These are phyloP conservation scores for Parnassius glacialis DNA, from an alignment of 2,888 invertebrate genomes.

Conservation along the genomic window DNA sequence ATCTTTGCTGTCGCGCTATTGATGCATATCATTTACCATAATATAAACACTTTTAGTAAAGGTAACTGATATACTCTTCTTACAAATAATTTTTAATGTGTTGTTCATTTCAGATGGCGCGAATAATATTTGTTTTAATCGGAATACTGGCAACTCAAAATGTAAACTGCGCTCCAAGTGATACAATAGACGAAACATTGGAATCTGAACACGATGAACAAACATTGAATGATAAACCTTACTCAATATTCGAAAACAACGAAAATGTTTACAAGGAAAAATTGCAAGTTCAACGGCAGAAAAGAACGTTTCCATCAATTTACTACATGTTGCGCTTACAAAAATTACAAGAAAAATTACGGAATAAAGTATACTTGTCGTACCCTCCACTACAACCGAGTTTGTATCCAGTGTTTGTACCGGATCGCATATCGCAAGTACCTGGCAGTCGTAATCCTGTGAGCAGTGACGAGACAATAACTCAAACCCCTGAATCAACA, in stretches of 20 bases:
- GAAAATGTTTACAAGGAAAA: conserved; percentile 31
- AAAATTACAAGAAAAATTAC: conserved; percentile 7
- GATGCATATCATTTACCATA: too few species aligned
- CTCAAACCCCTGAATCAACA: conserved; percentile 2
- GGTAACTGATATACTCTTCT: too few species aligned
- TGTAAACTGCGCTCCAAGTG: conserved; percentile 52
- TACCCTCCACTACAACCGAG: conserved; percentile 34
- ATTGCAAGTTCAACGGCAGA: conserved; percentile 40
- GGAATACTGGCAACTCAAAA: conserved; percentile 47
- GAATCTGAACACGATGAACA: conserved; percentile 31
- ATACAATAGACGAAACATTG: conserved; percentile 32
- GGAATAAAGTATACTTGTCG: conserved; percentile 32
- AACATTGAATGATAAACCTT: conserved; percentile 37
- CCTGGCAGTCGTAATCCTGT: conserved; percentile 44
- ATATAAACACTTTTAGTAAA: too few species aligned
- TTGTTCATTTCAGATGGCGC: conserved; percentile 62
- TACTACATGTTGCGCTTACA: conserved; percentile 28
- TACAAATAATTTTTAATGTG: too few species aligned
- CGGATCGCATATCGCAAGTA: conserved; percentile 35
- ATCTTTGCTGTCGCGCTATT: too few species aligned
- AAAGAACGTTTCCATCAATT: conserved; percentile 40
- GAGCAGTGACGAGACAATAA: conserved; percentile 7
- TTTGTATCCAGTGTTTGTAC: conserved; percentile 49
- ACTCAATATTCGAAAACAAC: conserved; percentile 34
- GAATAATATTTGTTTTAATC: conserved; percentile 38